Evolutionary conservation across 2,888 invertebrate genomes (phyloP).

Genomic region (Celastrina argiolus): DNA sequence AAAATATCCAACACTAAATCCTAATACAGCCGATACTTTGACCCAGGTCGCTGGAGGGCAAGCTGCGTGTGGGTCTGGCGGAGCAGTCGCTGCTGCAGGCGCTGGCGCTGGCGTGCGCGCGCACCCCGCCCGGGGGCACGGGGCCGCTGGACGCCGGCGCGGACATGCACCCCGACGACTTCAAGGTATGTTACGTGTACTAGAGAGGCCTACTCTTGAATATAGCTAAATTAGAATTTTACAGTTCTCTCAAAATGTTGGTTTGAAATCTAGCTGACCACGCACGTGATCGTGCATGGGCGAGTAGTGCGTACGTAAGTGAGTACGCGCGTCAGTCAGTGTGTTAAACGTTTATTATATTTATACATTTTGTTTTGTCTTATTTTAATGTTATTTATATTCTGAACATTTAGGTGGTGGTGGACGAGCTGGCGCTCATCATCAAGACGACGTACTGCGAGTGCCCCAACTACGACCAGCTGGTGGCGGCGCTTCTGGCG

Average conservation of each 20-base stretch:
- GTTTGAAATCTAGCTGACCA: too few species aligned
- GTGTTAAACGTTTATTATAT: too few species aligned
- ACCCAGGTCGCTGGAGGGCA: constrained; percentile 90
- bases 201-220: too few species aligned
- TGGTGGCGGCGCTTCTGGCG: constrained; percentile 87
- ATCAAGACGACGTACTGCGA: constrained; percentile 97
- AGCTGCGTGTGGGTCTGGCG: constrained; percentile 96
- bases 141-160: constrained; percentile 81
- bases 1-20: too few species aligned
- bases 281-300: too few species aligned
- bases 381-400: not conserved
- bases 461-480: constrained; percentile 94
- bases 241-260: too few species aligned
- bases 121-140: constrained; percentile 86
- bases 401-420: constrained; percentile 55
- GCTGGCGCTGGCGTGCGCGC: constrained; percentile 89
- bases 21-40: too few species aligned
- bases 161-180: constrained; percentile 79
- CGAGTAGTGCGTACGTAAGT: too few species aligned
- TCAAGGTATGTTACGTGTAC: constrained; percentile 78
- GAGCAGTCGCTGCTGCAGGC: constrained; percentile 97
- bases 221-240: too few species aligned
- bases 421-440: constrained; percentile 85
- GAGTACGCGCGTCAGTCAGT: not conserved
- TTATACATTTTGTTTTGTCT: too few species aligned